These are phyloP conservation scores for Oscheius sp. DNA, from an alignment of 2,888 invertebrate genomes.

Conservation along the genomic window DNA sequence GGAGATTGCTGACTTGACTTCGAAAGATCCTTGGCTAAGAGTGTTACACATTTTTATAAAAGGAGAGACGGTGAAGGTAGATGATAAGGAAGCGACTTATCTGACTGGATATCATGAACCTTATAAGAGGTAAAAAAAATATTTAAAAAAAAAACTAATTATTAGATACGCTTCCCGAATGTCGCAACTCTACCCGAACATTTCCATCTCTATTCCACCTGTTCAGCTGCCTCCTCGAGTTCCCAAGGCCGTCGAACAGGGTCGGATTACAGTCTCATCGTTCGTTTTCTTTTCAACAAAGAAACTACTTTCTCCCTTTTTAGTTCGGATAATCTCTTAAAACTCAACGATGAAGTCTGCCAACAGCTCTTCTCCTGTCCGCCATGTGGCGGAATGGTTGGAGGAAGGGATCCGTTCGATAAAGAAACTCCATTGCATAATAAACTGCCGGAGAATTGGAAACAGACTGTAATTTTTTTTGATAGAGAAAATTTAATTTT, in stretches of 20 bases:
- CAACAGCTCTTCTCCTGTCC: slow-evolving; percentile 32
- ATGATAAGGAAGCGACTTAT: slow-evolving; percentile 11
- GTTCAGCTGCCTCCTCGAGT: background rate
- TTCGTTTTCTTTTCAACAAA: slow-evolving; percentile 9
- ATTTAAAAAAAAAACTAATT: background rate
- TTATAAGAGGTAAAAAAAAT: slow-evolving; percentile 14
- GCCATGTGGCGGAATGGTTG: slow-evolving; percentile 6
- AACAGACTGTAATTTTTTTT: background rate
- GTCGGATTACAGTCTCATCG: slow-evolving; percentile 21
- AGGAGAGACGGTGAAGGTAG: background rate
- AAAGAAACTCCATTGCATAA: slow-evolving; percentile 16
- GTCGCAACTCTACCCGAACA: slow-evolving; percentile 30
- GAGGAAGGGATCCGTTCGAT: slow-evolving; percentile 14
- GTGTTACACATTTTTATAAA: slow-evolving; percentile 10
- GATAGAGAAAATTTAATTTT: too few relatives aligned
- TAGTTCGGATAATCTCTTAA: background rate
- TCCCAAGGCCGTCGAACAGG: slow-evolving; percentile 19
- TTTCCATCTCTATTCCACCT: slow-evolving; percentile 9
- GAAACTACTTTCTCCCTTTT: background rate
- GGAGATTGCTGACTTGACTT: slow-evolving; percentile 6
- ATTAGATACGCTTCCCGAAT: slow-evolving; percentile 27
- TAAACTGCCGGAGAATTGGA: slow-evolving; percentile 9
- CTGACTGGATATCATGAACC: slow-evolving; percentile 25
- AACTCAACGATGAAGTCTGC: slow-evolving; percentile 18
- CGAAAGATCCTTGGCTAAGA: slow-evolving; percentile 25